Evolutionary conservation across 2,888 invertebrate genomes (phyloP).

Genomic region (Lacanobia oleracea): DNA sequence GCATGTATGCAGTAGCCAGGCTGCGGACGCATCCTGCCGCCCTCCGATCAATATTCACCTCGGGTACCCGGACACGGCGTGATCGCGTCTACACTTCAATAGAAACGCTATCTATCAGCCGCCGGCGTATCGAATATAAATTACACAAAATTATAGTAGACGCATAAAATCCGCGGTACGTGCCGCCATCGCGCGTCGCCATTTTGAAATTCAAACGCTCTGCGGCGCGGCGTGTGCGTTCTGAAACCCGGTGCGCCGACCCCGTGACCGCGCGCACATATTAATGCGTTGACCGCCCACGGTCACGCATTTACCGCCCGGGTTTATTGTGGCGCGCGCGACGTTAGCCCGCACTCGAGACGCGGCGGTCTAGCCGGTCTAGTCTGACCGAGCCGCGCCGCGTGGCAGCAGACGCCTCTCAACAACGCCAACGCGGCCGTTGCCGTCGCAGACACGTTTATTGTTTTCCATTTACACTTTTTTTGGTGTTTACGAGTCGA

Average conservation of each 20-base stretch:
- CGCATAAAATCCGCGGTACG: conserved; percentile 81
- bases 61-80: conserved; percentile 82
- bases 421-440: conserved; percentile 51
- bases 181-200: conserved; percentile 74
- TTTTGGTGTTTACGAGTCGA: conserved; percentile 85
- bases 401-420: neutral
- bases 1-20: conserved; percentile 77
- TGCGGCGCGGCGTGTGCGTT: conserved; percentile 74
- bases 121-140: conserved; percentile 88
- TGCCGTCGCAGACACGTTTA: conserved; percentile 84
- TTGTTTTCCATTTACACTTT: conserved; percentile 87
- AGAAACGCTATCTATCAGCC: conserved; percentile 84
- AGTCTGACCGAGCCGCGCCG: conserved; percentile 3
- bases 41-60: conserved; percentile 82
- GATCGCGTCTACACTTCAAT: conserved; percentile 83
- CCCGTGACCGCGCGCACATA: conserved; percentile 88
- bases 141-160: conserved; percentile 85
- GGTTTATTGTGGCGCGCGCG: conserved; percentile 73
- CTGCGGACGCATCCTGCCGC: conserved; percentile 80
- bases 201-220: conserved; percentile 77
- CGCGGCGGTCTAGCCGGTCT: conserved; percentile 19
- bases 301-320: conserved; percentile 80
- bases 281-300: conserved; percentile 88
- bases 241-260: conserved; percentile 83
- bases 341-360: conserved; percentile 57